These are phyloP conservation scores for Anniella stebbinsi DNA, from an alignment of 2,797 vertebrate genomes.

Conservation along the genomic window DNA sequence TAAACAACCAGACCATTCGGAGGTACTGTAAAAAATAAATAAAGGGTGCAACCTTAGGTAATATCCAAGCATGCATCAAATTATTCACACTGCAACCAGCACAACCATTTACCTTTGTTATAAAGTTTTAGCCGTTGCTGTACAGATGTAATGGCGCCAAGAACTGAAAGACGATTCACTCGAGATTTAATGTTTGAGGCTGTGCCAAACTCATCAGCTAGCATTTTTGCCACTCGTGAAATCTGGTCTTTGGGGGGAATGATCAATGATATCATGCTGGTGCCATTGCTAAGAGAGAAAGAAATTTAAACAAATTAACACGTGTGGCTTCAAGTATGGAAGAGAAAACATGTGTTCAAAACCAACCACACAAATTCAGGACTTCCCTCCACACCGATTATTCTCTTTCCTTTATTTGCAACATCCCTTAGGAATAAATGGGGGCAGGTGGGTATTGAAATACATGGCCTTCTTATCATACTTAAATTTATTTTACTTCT, in stretches of 20 bases:
- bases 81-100: neutral
- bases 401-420: neutral
- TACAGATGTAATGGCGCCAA: conserved; percentile 99
- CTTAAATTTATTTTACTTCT: neutral
- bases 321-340: neutral
- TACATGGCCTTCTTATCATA: neutral
- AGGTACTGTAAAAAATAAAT: conserved; percentile 88
- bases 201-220: conserved; percentile 98
- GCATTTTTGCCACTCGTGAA: conserved; percentile 99
- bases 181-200: conserved; percentile 99
- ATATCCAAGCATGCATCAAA: neutral
- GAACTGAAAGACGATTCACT: conserved; percentile 98
- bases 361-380: neutral
- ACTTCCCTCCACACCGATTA: neutral
- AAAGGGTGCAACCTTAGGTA: conserved; percentile 38
- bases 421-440: neutral
- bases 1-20: conserved; percentile 99
- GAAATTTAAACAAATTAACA: conserved; percentile 41
- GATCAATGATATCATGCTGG: conserved; percentile 99
- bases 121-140: conserved; percentile 99
- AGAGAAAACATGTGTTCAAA: neutral
- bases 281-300: conserved; percentile 90
- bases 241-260: conserved; percentile 99
- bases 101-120: conserved; percentile 91
- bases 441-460: neutral